These are phyloP conservation scores for Zootoca vivipara DNA, from an alignment of 2,113 vertebrate species.

Conservation along the genomic window DNA sequence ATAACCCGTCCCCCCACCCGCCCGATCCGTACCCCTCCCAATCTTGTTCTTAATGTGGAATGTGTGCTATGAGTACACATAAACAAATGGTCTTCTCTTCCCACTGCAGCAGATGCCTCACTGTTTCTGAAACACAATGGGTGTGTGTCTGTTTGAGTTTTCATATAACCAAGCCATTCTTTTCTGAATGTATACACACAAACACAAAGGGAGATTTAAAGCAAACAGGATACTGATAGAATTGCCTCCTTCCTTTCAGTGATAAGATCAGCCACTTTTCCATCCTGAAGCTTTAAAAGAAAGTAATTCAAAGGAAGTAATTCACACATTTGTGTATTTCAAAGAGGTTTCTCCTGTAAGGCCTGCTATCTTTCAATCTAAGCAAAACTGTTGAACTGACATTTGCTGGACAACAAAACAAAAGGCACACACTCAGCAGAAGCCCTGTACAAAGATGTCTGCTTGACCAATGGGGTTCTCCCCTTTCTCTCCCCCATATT, in stretches of 20 bases:
- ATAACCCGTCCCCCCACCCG: not conserved
- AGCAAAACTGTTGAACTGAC: not conserved
- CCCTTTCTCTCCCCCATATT: too few relatives aligned
- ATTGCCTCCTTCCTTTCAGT: constrained; percentile 27
- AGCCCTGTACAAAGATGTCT: too few relatives aligned
- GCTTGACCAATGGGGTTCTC: too few relatives aligned
- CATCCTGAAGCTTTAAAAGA: not conserved
- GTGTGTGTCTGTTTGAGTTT: constrained; percentile 24
- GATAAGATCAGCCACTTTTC: not conserved
- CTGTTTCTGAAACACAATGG: constrained; percentile 13
- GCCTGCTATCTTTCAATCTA: not conserved
- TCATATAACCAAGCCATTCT: constrained; percentile 23
- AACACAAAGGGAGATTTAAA: not conserved
- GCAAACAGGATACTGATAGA: constrained; percentile 11
- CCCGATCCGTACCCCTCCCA: not conserved
- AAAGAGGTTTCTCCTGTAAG: not conserved
- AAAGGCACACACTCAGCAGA: not conserved
- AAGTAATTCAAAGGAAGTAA: not conserved
- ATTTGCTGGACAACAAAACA: not conserved
- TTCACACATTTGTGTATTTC: constrained; percentile 4
- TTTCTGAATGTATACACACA: constrained; percentile 23
- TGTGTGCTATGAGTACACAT: not conserved
- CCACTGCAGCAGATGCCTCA: not conserved
- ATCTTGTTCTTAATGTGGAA: not conserved
- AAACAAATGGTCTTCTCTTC: constrained; percentile 26